Percentiles rank a stretch among this genome's conserved stretches.
Conservation (phyloP, 2,113 vertebrate species). For the Callithrix jacchus region DNA sequence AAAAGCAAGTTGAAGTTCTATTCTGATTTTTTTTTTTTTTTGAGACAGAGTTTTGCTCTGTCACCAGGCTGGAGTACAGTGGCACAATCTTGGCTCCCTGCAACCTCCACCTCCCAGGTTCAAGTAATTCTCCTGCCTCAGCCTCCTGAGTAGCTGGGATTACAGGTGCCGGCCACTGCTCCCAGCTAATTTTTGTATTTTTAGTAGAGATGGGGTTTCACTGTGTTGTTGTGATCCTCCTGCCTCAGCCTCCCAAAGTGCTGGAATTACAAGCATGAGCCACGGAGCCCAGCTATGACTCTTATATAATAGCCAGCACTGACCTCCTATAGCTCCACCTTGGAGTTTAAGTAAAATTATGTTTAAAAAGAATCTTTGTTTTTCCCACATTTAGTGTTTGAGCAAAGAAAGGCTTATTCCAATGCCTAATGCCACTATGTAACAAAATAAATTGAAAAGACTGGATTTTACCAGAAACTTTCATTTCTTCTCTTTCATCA, state of each 20-base stretch:
- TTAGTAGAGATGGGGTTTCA: too few species aligned
- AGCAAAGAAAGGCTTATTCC: slow-evolving; percentile 23
- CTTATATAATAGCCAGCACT: neutral
- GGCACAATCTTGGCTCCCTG: too few species aligned
- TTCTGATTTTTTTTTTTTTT: neutral
- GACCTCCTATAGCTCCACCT: neutral
- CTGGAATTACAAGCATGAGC: too few species aligned
- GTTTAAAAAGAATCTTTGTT: neutral
- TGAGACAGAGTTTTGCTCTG: too few species aligned
- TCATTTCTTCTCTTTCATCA: slow-evolving; percentile 97
- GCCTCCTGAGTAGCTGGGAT: too few species aligned
- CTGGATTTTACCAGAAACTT: slow-evolving; percentile 92
- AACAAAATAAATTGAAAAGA: slow-evolving; percentile 27
- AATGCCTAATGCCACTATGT: neutral
- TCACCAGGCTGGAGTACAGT: too few species aligned
- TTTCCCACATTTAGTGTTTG: neutral
- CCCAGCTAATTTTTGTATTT: too few species aligned
- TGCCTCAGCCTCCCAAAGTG: too few species aligned
- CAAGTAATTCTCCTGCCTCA: too few species aligned
- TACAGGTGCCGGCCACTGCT: too few species aligned
- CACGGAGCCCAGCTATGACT: neutral
- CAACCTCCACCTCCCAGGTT: too few species aligned
- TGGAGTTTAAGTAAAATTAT: slow-evolving; percentile 33
- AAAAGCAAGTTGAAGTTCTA: neutral
- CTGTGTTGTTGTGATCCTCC: too few species aligned